These are phyloP conservation scores for Tachina grossa DNA, from an alignment of 2,888 invertebrate genomes.

Conservation along the genomic window DNA sequence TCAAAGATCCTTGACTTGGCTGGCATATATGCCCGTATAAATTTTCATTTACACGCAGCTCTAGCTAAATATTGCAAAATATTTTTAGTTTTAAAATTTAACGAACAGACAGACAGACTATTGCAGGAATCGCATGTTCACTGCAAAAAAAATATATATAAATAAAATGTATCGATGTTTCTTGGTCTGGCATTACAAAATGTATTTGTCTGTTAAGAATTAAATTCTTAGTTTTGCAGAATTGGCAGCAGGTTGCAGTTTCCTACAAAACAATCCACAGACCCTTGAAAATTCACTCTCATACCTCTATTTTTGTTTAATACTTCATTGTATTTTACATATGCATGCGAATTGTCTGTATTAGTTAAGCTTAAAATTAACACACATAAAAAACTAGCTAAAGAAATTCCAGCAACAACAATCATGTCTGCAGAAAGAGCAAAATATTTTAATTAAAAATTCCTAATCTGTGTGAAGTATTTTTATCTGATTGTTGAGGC, in stretches of 20 bases:
- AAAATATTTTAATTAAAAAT: slow-evolving; percentile 83
- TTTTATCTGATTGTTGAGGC: slow-evolving; percentile 77
- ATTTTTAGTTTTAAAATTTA: background rate
- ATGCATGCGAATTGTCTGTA: slow-evolving; percentile 41
- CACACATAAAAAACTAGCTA: slow-evolving; percentile 22
- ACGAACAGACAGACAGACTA: slow-evolving; percentile 23
- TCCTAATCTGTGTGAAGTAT: slow-evolving; percentile 83
- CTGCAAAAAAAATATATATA: slow-evolving; percentile 17
- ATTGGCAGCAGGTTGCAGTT: slow-evolving; percentile 67
- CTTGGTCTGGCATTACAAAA: slow-evolving; percentile 58
- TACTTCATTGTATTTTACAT: slow-evolving; percentile 10
- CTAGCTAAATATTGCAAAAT: slow-evolving; percentile 24
- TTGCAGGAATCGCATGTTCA: slow-evolving; percentile 64
- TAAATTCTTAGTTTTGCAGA: slow-evolving; percentile 38
- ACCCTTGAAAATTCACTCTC: slow-evolving; percentile 27
- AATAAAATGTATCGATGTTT: slow-evolving; percentile 46
- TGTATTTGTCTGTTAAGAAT: slow-evolving; percentile 66
- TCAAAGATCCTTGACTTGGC: slow-evolving; percentile 62
- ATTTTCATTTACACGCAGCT: slow-evolving; percentile 55
- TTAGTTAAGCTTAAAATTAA: slow-evolving; percentile 50
- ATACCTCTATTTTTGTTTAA: background rate
- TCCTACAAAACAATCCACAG: slow-evolving; percentile 14
- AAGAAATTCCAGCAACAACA: slow-evolving; percentile 44
- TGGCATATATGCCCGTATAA: slow-evolving; percentile 32
- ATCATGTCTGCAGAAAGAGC: slow-evolving; percentile 73